Evolutionary conservation across 2,113 vertebrate genomes (phyloP).

Genomic region (Dromiciops gliroides): DNA sequence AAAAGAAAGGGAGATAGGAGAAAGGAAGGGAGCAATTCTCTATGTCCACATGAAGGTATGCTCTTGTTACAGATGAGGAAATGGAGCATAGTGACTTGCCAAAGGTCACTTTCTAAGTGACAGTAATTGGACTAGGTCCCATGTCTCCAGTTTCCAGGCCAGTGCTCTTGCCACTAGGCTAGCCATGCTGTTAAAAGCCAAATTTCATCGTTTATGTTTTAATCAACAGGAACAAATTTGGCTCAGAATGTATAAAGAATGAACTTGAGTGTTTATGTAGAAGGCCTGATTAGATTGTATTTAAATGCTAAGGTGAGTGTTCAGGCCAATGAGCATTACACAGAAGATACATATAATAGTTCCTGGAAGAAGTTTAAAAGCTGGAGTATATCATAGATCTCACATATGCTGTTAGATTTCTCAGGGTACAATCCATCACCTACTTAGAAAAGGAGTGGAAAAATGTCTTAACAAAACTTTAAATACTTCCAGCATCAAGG

Average conservation of each 20-base stretch:
- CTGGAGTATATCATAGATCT: background rate
- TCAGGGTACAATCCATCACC: background rate
- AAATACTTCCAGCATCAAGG: background rate
- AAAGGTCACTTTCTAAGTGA: slow-evolving; percentile 10
- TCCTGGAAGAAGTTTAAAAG: background rate
- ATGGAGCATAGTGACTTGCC: background rate
- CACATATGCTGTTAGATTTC: background rate
- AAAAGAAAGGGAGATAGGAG: background rate
- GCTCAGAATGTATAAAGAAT: slow-evolving; percentile 40
- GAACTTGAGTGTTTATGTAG: slow-evolving; percentile 16
- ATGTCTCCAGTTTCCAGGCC: slow-evolving; percentile 20
- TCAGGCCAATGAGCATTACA: background rate
- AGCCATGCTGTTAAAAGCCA: slow-evolving; percentile 37
- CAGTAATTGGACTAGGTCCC: slow-evolving; percentile 5
- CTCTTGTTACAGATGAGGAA: background rate
- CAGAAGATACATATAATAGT: background rate
- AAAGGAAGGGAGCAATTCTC: background rate
- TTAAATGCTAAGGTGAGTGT: background rate
- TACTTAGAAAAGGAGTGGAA: background rate
- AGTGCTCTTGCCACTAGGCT: slow-evolving; percentile 35
- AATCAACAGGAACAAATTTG: slow-evolving; percentile 39
- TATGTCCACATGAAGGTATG: background rate
- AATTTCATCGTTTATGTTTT: slow-evolving; percentile 38
- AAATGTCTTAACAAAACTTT: background rate
- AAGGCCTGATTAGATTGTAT: background rate